These are phyloP conservation scores for Athetis lepigone DNA, from an alignment of 2,888 invertebrate genomes.

Conservation along the genomic window DNA sequence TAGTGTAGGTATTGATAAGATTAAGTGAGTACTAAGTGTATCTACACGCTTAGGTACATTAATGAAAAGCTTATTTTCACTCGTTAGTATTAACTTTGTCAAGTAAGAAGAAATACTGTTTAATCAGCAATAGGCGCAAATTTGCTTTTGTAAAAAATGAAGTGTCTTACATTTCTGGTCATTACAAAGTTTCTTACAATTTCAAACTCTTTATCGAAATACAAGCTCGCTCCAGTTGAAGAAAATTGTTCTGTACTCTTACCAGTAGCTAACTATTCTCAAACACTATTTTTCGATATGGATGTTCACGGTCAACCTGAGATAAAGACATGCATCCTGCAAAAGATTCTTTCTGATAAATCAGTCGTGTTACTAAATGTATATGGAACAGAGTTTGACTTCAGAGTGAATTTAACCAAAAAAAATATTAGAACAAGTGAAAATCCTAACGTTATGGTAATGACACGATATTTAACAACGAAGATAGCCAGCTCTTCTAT, in stretches of 20 bases:
- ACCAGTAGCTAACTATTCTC: constrained; percentile 27
- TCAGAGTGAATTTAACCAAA: constrained; percentile 4
- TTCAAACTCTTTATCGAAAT: constrained; percentile 2
- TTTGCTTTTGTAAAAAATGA: constrained; percentile 31
- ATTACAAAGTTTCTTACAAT: constrained; percentile 13
- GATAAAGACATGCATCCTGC: constrained; percentile 42
- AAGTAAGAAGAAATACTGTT: constrained; percentile 4
- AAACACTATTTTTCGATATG: constrained; percentile 45
- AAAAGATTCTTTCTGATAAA: constrained; percentile 15
- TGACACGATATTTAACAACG: constrained; percentile 54
- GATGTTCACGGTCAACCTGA: constrained; percentile 19
- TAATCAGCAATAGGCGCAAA: neutral
- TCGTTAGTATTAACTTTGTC: neutral
- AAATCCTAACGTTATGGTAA: constrained; percentile 61
- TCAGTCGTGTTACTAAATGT: constrained; percentile 30
- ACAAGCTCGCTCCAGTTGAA: constrained; percentile 9
- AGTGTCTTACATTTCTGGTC: neutral
- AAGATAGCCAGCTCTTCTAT: constrained; percentile 49
- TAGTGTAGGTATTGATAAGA: constrained; percentile 14
- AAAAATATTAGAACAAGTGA: constrained; percentile 21
- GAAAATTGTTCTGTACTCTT: constrained; percentile 20
- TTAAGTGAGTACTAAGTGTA: constrained; percentile 7
- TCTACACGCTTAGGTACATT: constrained; percentile 1
- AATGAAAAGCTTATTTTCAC: neutral
- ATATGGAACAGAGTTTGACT: constrained; percentile 7